Evolutionary conservation across 2,113 vertebrate genomes (phyloP).

Genomic region (Deroptyus accipitrinus): DNA sequence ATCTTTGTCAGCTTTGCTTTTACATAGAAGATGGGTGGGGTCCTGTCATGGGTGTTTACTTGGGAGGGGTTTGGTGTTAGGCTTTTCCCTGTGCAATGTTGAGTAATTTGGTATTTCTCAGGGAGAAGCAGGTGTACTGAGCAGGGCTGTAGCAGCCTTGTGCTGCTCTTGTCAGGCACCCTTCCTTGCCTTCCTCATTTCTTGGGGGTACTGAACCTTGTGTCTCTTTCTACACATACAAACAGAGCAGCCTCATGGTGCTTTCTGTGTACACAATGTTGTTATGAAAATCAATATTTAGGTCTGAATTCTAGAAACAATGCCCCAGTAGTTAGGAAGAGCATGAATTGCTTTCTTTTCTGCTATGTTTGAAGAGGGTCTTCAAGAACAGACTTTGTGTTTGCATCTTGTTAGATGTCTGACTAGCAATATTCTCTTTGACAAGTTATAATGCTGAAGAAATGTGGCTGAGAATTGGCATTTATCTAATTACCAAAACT

Average conservation of each 20-base stretch:
- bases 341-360: not conserved
- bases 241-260: not conserved
- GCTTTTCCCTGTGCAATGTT: not conserved
- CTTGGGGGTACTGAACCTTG: not conserved
- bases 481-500: not conserved
- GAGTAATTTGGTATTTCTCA: not conserved
- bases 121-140: not conserved
- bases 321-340: not conserved
- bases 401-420: not conserved
- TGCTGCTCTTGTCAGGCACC: not conserved
- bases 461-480: not conserved
- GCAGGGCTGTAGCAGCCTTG: not conserved
- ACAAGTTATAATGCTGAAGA: not conserved
- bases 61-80: not conserved
- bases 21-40: not conserved
- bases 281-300: not conserved
- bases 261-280: not conserved
- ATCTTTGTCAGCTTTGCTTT: conserved; percentile 2
- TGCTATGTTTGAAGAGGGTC: not conserved
- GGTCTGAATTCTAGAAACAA: not conserved
- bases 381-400: not conserved
- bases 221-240: not conserved
- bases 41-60: not conserved
- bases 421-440: not conserved
- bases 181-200: not conserved